Evolutionary conservation across 2,888 invertebrate genomes (phyloP), one percentile per base, ranked within the genome.

Genomic region (Dusona sp.): DNA sequence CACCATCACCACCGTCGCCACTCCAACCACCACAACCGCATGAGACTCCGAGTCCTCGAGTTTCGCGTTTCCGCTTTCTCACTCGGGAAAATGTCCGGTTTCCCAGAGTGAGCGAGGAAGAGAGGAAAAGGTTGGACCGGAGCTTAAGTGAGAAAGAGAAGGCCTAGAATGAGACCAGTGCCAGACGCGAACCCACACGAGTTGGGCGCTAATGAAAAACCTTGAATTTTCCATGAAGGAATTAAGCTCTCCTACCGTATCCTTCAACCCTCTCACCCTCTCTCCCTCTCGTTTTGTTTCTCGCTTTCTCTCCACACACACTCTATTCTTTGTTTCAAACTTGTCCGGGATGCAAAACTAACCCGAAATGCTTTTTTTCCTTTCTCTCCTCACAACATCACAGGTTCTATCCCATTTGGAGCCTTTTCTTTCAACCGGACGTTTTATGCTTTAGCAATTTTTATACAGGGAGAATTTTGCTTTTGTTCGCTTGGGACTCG

Each of bases 211-310:
- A 94, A 94, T 94, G 93, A 94, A 94, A 94, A 94, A 93, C 92
- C 93, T 92, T 93, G 93, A 94, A 94, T 94, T 93, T 94, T 93
- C 92, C 92, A 93, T 93, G 92, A 92, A 92, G 92, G 90, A 92
- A 92, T 93, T 93, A 92, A 90, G 88, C 90, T 86, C 87, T 61
- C 54, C 65, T 73, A 13, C 33, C 42, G 19, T 54, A 33, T 61
- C 33, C 68, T 33, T 51, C 38, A 29, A 65, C 77, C 29, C 65
- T 42, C 67, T 19, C 51, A 48, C 38, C 51, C 79, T 75, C 75
- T 61, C 54, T 68, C 73, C 54, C 70, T 29, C 61, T 42, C 42
- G 57, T 68, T 70, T 57, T 45, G 36, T 61, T 42, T 75, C 68
- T 8, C 51, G 72, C 42, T 29, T 38, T 13, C 33, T 57, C 73